Percentiles rank a stretch among this genome's conserved stretches.
These are phyloP conservation scores for Caranx melampygus DNA, from an alignment of 2,113 vertebrate genomes.

Conservation along the genomic window DNA sequence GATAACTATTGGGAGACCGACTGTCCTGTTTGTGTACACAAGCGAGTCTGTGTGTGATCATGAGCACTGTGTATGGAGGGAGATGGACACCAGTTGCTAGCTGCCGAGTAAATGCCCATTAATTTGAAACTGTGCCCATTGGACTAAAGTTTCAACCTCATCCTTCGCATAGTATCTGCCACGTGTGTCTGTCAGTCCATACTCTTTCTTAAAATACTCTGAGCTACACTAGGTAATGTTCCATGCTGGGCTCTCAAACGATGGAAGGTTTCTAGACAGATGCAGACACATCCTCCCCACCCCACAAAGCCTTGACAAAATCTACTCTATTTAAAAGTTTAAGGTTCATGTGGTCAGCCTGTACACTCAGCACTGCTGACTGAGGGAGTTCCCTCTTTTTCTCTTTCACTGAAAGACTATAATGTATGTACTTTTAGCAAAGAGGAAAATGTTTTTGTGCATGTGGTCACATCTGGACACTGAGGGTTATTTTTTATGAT, in stretches of 20 bases:
- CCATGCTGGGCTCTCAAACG: not conserved
- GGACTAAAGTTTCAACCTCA: slow-evolving; percentile 36
- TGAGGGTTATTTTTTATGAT: slow-evolving; percentile 54
- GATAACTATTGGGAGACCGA: slow-evolving; percentile 54
- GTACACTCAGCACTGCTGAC: slow-evolving; percentile 56
- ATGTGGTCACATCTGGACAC: slow-evolving; percentile 57
- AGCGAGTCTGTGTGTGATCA: not conserved
- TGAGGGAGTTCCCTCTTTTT: slow-evolving; percentile 43
- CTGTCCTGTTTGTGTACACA: slow-evolving; percentile 18
- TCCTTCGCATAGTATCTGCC: slow-evolving; percentile 8
- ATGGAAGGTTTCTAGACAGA: slow-evolving; percentile 13
- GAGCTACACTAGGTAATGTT: not conserved
- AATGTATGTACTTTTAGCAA: slow-evolving; percentile 28
- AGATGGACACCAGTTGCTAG: not conserved
- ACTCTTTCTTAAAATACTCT: slow-evolving; percentile 17
- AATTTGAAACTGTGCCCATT: slow-evolving; percentile 18
- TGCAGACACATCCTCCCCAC: slow-evolving; percentile 20
- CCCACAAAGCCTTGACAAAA: slow-evolving; percentile 30
- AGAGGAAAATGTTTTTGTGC: slow-evolving; percentile 30
- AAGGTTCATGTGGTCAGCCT: slow-evolving; percentile 56
- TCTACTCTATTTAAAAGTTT: slow-evolving; percentile 34
- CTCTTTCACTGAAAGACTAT: slow-evolving; percentile 10
- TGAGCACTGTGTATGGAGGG: not conserved
- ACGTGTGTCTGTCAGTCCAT: slow-evolving; percentile 30
- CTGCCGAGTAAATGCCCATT: not conserved